These are phyloP conservation scores for Origma solitaria DNA, from an alignment of 2,113 vertebrate genomes.

Conservation along the genomic window DNA sequence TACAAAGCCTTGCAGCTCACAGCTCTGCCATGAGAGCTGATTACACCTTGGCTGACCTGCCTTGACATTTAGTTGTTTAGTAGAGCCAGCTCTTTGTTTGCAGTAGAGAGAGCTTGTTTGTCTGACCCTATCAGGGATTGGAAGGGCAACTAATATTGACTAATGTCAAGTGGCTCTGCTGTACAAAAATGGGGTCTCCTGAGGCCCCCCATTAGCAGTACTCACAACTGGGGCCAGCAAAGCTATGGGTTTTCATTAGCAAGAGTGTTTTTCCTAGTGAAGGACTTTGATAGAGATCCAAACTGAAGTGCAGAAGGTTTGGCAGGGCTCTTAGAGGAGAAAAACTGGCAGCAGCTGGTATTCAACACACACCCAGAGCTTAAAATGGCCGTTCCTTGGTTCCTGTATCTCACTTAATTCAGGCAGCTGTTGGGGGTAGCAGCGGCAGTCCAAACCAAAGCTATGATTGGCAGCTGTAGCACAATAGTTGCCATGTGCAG, in stretches of 20 bases:
- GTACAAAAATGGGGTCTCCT: neutral
- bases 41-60: constrained; percentile 34
- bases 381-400: neutral
- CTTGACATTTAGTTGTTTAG: neutral
- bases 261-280: neutral
- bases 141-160: neutral
- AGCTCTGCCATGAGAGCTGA: neutral
- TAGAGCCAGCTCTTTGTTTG: neutral
- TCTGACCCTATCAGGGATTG: neutral
- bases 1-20: neutral
- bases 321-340: neutral
- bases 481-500: neutral
- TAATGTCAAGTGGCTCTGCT: constrained; percentile 6
- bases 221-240: neutral
- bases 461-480: neutral
- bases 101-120: neutral
- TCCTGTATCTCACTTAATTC: neutral
- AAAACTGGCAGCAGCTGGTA: constrained; percentile 6
- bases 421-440: neutral
- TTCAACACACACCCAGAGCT: neutral
- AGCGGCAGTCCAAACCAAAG: neutral
- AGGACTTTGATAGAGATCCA: constrained; percentile 27
- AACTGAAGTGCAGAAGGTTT: neutral
- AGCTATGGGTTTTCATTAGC: neutral
- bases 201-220: neutral